These are phyloP conservation scores for Gymnocypris eckloni DNA, from an alignment of 2,797 vertebrate genomes.

Conservation along the genomic window DNA sequence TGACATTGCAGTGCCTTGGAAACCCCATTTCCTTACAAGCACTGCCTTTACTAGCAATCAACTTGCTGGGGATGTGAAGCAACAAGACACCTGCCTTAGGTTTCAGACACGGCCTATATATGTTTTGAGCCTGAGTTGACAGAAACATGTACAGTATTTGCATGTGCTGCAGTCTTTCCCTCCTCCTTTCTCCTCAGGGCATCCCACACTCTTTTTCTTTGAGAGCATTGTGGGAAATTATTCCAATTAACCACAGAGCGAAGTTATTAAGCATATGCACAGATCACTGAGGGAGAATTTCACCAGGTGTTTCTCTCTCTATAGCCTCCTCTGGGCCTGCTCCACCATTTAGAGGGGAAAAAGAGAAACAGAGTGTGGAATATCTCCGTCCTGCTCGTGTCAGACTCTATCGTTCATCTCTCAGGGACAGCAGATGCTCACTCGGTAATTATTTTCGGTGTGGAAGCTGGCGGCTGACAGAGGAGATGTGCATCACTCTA, in stretches of 20 bases:
- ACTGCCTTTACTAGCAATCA: background rate
- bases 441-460: constrained; percentile 67
- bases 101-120: background rate
- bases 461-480: constrained; percentile 65
- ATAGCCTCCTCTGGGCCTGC: constrained; percentile 43
- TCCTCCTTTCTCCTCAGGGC: constrained; percentile 50
- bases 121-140: constrained; percentile 15
- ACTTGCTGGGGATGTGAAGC: background rate
- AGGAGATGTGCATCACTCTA: constrained; percentile 63
- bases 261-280: constrained; percentile 63
- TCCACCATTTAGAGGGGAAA: constrained; percentile 53
- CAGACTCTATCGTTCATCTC: constrained; percentile 51
- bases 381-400: constrained; percentile 58
- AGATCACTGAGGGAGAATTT: constrained; percentile 62
- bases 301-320: constrained; percentile 64
- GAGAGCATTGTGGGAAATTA: constrained; percentile 61
- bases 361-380: constrained; percentile 58
- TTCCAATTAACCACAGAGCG: constrained; percentile 66
- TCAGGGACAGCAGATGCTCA: constrained; percentile 67
- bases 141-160: constrained; percentile 51
- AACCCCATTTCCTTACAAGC: background rate
- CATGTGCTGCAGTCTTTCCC: constrained; percentile 43
- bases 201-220: constrained; percentile 56
- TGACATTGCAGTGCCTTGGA: background rate
- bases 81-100: background rate